Evolutionary conservation across 37 sponge, comb jelly and placozoan species (phyloP).

Genomic region (Crambe crambe): DNA sequence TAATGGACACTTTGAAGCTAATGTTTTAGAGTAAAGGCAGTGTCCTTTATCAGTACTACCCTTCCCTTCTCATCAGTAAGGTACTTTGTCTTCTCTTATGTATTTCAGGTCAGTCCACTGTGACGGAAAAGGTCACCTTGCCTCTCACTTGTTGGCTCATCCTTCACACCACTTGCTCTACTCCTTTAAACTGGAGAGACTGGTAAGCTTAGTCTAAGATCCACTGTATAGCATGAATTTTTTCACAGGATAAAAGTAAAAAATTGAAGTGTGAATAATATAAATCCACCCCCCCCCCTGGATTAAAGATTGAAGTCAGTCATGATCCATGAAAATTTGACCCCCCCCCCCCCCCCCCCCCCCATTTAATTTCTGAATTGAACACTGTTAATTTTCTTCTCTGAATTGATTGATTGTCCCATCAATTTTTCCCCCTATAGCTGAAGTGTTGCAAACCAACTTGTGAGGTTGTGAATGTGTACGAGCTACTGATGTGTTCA

Average conservation of each 20-base stretch:
- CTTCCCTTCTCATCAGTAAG: too few relatives aligned
- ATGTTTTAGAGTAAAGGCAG: background rate
- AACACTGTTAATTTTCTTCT: background rate
- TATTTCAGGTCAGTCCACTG: slow-evolving; percentile 22
- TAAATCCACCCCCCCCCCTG: too few relatives aligned
- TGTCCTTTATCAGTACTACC: too few relatives aligned
- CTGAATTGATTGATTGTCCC: background rate
- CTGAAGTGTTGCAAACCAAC: slow-evolving; percentile 41
- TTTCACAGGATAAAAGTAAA: too few relatives aligned
- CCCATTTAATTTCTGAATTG: too few relatives aligned
- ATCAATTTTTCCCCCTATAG: too few relatives aligned
- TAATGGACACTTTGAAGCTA: background rate
- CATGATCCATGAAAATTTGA: too few relatives aligned
- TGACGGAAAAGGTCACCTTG: slow-evolving; percentile 44
- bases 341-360: too few relatives aligned
- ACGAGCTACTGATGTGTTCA: slow-evolving; percentile 32
- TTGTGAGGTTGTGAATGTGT: slow-evolving; percentile 31
- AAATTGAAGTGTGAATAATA: too few relatives aligned
- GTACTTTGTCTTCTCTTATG: background rate
- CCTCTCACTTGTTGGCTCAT: slow-evolving; percentile 18
- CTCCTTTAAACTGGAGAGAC: slow-evolving; percentile 38
- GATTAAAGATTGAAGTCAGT: too few relatives aligned
- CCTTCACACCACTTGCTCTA: slow-evolving; percentile 28
- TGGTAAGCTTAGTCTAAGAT: slow-evolving; percentile 27
- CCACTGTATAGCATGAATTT: background rate